These are phyloP conservation scores for Theocolax elegans DNA, from an alignment of 1,140 invertebrate genomes.

Conservation along the genomic window DNA sequence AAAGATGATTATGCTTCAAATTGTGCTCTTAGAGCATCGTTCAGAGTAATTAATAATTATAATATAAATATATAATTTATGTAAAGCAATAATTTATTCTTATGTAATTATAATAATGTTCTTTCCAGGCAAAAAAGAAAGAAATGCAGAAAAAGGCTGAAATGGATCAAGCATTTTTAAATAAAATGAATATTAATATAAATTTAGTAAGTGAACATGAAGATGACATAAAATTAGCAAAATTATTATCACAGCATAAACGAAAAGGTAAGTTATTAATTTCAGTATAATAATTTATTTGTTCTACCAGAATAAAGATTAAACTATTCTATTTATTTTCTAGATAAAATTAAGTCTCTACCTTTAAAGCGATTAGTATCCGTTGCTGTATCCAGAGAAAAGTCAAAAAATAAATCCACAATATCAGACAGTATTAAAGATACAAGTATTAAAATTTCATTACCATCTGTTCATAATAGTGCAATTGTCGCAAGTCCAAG, in stretches of 20 bases:
- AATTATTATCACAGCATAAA: conserved; percentile 68
- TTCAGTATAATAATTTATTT: too few species aligned
- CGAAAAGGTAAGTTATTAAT: conserved; percentile 19
- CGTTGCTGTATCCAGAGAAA: conserved; percentile 52
- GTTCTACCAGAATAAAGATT: not conserved
- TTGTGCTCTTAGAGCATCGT: conserved; percentile 80
- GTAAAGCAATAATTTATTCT: not conserved
- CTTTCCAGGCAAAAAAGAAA: conserved; percentile 76
- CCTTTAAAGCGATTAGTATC: conserved; percentile 55
- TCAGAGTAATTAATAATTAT: conserved; percentile 75
- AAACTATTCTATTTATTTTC: conserved; percentile 41
- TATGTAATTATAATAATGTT: conserved; percentile 20
- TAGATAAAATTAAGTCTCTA: conserved; percentile 44
- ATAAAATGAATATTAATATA: conserved; percentile 83
- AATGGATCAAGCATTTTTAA: conserved; percentile 78
- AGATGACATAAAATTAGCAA: conserved; percentile 83
- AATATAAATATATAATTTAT: not conserved
- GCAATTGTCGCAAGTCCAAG: not conserved
- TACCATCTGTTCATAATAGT: conserved; percentile 44
- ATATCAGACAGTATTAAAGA: conserved; percentile 26
- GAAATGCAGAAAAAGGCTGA: conserved; percentile 76
- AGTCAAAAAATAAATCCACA: conserved; percentile 42
- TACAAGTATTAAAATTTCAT: conserved; percentile 27
- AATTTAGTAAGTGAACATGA: conserved; percentile 80
- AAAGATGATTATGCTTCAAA: conserved; percentile 93